Conservation (phyloP, 30 jellyfish, hydroid and myxozoan genomes). For the Chironex yamaguchii region DNA sequence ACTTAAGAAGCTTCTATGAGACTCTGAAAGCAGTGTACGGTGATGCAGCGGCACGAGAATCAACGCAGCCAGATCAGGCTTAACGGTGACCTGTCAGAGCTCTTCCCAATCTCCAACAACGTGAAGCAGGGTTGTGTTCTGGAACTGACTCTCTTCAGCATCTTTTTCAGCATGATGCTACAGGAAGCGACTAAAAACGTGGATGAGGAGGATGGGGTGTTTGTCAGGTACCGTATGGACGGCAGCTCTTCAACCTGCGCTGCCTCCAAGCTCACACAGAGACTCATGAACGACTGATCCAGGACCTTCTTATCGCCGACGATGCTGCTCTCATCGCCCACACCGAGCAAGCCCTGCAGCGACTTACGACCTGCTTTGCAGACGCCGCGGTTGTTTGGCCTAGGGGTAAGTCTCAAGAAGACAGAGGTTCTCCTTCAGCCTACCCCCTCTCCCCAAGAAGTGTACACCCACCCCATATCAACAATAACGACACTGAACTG, state of each 20-base stretch:
- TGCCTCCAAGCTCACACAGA: not conserved
- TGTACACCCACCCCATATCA: constrained; percentile 1
- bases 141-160: constrained; percentile 3
- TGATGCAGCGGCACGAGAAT: constrained; percentile 12
- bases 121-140: constrained; percentile 9
- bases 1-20: constrained; percentile 4
- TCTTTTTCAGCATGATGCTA: constrained; percentile 21
- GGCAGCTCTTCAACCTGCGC: not conserved
- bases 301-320: not conserved
- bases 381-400: not conserved
- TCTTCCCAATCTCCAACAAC: not conserved
- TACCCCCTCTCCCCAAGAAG: constrained; percentile 4
- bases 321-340: constrained; percentile 4
- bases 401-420: constrained; percentile 9
- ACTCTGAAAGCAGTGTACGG: not conserved
- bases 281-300: not conserved
- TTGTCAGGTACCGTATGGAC: not conserved
- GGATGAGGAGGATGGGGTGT: not conserved
- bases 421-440: constrained; percentile 9
- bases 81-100: not conserved
- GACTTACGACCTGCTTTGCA: not conserved
- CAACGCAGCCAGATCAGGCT: constrained; percentile 4
- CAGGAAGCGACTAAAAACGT: constrained; percentile 6
- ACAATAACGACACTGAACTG: not conserved
- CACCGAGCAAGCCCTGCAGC: constrained; percentile 24